Base-by-base conservation (phyloP, 2,797 vertebrate species). In the Notolabrus celidotus region DNA sequence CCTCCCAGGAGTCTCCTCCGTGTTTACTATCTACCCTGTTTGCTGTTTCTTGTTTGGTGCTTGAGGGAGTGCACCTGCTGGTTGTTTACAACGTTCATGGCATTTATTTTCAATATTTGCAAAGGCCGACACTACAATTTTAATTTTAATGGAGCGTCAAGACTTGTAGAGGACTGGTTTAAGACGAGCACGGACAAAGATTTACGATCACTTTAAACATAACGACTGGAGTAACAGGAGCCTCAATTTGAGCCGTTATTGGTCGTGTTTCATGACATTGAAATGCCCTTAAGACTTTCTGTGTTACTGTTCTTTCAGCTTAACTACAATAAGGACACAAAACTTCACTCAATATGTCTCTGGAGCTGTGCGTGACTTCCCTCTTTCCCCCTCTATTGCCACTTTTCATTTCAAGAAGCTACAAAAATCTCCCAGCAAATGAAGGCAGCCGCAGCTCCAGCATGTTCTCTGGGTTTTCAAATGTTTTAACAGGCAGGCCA, bases 401-500 rank as follows among this genome's bases (percentile, higher is more conserved):
- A 4, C 22, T 19, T n/a, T 3, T 50, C 36, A 31, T n/a, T n/a
- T 19, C 2, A n/a, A 16, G 10, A 57, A 54, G 17, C 12, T 33
- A n/a, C 2, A 14, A 43, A n/a, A 57, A 38, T 11, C 23, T 59
- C 43, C 49, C 38, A 38, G 27, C 2, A 31, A 34, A 8, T 34
- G 34, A 51, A 29, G 11, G 22, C 41, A 46, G 52, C 60, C 6
- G 16, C 36, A 59, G 59, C 33, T 11, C 20, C 34, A 51, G 5
- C 2, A 0, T 60, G 27, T 55, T 79, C 62, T 62, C 23, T n/a
- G 45, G 29, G 33, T 53, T 33, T 38, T 45, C 25, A 68, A 34
- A 61, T 9, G 46, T 50, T 7, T 43, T 31, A 2, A 17, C 34
- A 59, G 70, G 31, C 83, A 81, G 80, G 83, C 47, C 33, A 12